Evolutionary conservation across 2,888 invertebrate genomes (phyloP).

Genomic region (Lathronympha strigana): DNA sequence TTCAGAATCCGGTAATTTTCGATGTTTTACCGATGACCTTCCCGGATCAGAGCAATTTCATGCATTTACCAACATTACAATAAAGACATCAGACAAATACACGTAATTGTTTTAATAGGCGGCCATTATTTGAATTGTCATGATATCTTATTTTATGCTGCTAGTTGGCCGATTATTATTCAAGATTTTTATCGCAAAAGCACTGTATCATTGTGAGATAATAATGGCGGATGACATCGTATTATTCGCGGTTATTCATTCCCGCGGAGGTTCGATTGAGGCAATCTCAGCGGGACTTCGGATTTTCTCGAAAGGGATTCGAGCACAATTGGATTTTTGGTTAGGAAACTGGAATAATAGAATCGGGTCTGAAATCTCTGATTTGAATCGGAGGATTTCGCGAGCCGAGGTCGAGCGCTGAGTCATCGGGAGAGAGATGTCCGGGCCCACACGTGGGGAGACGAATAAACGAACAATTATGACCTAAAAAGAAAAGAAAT

Average conservation of each 20-base stretch:
- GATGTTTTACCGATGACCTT: conserved; percentile 65
- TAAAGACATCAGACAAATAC: conserved; percentile 74
- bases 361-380: conserved; percentile 82
- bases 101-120: conserved; percentile 71
- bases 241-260: conserved; percentile 82
- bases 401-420: conserved; percentile 67
- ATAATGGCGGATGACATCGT: conserved; percentile 83
- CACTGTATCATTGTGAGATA: conserved; percentile 83
- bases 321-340: conserved; percentile 83
- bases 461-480: conserved; percentile 26
- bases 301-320: conserved; percentile 77
- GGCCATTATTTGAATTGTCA: conserved; percentile 65
- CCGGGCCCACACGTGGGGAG: conserved; percentile 16
- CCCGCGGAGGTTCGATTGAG: conserved; percentile 70
- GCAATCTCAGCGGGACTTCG: conserved; percentile 80
- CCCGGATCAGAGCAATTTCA: conserved; percentile 55
- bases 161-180: conserved; percentile 71
- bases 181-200: conserved; percentile 80
- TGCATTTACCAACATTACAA: conserved; percentile 52
- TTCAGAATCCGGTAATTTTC: conserved; percentile 64
- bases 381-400: conserved; percentile 81
- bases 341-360: conserved; percentile 83
- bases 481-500: too few species aligned
- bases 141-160: conserved; percentile 75
- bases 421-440: conserved; percentile 56